These are phyloP conservation scores for Kryptopterus vitreolus DNA, from an alignment of 2,797 vertebrate species.

Conservation along the genomic window DNA sequence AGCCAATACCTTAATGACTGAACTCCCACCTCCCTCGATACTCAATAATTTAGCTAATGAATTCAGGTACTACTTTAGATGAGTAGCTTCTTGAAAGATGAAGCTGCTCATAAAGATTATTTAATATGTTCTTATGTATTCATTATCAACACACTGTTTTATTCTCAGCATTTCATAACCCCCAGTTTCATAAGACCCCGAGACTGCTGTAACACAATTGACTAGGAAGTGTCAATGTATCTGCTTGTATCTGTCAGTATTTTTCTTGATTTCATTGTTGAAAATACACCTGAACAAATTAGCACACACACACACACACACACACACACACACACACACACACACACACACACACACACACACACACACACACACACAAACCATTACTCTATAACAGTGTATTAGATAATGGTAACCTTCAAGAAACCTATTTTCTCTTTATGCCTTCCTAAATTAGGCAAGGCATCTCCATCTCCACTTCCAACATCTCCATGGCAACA, in stretches of 20 bases:
- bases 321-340: not conserved
- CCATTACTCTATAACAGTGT: slow-evolving; percentile 17
- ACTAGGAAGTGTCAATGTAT: no score
- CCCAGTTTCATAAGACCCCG: no score
- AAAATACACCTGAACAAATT: not conserved
- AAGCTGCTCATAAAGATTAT: no score
- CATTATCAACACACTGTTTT: not conserved
- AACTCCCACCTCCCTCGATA: no score
- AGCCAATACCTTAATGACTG: no score
- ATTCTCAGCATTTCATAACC: no score
- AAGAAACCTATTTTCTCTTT: slow-evolving; percentile 47
- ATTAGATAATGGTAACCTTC: slow-evolving; percentile 55
- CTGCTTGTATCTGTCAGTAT: no score
- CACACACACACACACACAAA: no score
- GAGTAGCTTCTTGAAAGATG: not conserved
- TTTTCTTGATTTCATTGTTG: not conserved
- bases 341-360: not conserved
- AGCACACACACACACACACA: not conserved
- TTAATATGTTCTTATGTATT: not conserved
- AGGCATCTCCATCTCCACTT: slow-evolving; percentile 45
- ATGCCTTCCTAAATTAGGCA: slow-evolving; percentile 54
- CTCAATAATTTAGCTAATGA: not conserved
- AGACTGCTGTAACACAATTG: no score
- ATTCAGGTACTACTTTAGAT: not conserved
- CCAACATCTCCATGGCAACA: slow-evolving; percentile 74